phyloP scores from a whole-genome alignment of 35 echinoderm and acorn worm genomes.

The Heliocidaris erythrogramma region DNA sequence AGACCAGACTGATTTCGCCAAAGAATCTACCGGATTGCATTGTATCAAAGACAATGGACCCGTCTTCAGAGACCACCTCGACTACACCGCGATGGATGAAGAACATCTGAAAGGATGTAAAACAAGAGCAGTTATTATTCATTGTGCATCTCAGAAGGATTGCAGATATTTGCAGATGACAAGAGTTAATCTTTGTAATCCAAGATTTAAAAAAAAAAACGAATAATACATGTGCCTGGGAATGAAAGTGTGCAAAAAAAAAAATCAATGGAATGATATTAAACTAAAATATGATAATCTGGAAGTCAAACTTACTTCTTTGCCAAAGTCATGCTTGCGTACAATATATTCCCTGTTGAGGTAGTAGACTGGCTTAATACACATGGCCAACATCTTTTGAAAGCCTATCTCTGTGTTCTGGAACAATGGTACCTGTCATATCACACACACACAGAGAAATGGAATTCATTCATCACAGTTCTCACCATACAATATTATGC shows the following conservation, averaged over 20 bases:
- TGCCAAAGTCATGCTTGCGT: conserved; percentile 94
- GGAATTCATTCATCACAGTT: too few relatives aligned
- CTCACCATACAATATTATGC: too few relatives aligned
- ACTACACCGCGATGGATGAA: conserved; percentile 95
- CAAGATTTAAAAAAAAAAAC: too few relatives aligned
- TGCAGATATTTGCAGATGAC: too few relatives aligned
- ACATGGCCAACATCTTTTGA: conserved; percentile 99
- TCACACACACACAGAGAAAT: not conserved
- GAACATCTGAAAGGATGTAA: conserved; percentile 80
- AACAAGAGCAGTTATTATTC: not conserved
- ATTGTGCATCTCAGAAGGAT: too few relatives aligned
- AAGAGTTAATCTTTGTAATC: too few relatives aligned
- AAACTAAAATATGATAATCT: too few relatives aligned
- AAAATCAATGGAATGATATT: too few relatives aligned
- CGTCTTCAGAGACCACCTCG: conserved; percentile 94
- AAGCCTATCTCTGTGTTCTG: conserved; percentile 98
- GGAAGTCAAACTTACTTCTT: conserved; percentile 80
- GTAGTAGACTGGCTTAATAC: conserved; percentile 90
- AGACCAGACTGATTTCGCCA: conserved; percentile 97
- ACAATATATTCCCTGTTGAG: conserved; percentile 92
- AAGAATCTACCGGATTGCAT: conserved; percentile 95
- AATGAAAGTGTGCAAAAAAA: too few relatives aligned
- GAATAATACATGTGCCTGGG: too few relatives aligned
- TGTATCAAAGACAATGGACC: conserved; percentile 86
- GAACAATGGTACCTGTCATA: conserved; percentile 93